Base-by-base conservation (phyloP, 2,888 invertebrate species). In the Drosophila monieri region DNA sequence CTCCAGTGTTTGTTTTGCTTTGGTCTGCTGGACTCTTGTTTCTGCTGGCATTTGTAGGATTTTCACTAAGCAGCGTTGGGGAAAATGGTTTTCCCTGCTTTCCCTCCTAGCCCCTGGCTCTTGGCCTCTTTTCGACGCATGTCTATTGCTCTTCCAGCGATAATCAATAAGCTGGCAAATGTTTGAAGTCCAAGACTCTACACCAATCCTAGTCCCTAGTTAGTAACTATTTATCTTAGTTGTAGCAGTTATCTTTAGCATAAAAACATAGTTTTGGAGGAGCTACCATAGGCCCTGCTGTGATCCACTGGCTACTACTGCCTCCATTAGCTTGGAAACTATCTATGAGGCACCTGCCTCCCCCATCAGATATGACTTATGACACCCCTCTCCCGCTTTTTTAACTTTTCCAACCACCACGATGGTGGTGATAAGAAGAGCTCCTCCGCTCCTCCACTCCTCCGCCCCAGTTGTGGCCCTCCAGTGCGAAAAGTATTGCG, bases 91-190 rank as follows among this genome's bases (percentile, higher is more conserved):
- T 65, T 37, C 64, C 64, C 51, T 12, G 4, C 4, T 23, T 23
- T 23, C 21, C n/a, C n/a, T n/a, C 23, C n/a, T 8, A 1, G 2
- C n/a, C 14, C 2, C 12, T 23, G 21, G 5, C n/a, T 15, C 25
- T 61, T 30, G 27, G 53, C 64, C 23, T 23, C 14, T 53, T 37
- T 53, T 30, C 35, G 64, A 60, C 69, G 69, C 69, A 70, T 70
- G 73, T 65, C 73, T 74, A 80, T 81, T 77, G 83, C 77, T 83
- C 79, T 77, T 74, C 49, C 54, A 51, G 58, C 48, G 49, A 74
- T 77, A 83, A 83, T 85, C 85, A 83, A 81, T 81, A 83, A 64
- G 43, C 64, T 12, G 25, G 18, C 41, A 62, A 44, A 43, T 37
- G 21, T 35, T 62, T n/a, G 14, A 15, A 35, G 61, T 10, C 32